phyloP scores from a whole-genome alignment of 2,113 vertebrate genomes.

The Rhynchomys soricoides region DNA sequence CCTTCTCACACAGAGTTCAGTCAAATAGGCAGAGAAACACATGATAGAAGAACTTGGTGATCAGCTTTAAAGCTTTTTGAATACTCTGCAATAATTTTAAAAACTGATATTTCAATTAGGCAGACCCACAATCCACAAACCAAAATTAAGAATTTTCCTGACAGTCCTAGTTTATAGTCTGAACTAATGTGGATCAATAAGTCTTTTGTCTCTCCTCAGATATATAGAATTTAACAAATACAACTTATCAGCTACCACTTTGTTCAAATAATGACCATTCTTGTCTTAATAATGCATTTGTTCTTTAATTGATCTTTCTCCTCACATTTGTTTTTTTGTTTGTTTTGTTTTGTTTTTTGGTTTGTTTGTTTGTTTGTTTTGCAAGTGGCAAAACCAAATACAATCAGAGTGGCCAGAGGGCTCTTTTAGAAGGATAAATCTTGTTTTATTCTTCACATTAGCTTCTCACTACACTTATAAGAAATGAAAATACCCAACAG shows the following conservation, averaged over 20 bases:
- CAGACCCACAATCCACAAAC: background rate
- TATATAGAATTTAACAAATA: background rate
- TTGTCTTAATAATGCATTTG: background rate
- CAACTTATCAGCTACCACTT: background rate
- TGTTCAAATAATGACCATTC: background rate
- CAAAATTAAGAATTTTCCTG: background rate
- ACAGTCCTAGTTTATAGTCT: background rate
- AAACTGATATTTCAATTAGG: background rate
- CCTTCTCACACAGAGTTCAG: background rate
- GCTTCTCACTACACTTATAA: background rate
- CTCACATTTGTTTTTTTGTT: background rate
- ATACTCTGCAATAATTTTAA: background rate
- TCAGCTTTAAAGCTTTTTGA: background rate
- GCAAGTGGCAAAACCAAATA: background rate
- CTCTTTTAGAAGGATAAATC: background rate
- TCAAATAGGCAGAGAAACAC: background rate
- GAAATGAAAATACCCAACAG: conserved; percentile 9
- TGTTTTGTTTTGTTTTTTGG: background rate
- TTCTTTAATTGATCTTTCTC: background rate
- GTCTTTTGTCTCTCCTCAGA: background rate
- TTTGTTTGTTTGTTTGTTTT: background rate
- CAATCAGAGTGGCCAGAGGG: background rate
- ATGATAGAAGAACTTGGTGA: background rate
- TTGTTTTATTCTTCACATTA: background rate
- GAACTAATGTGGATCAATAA: background rate